A percentile compares a stretch with the other conserved stretches of the same genome.
phyloP scores from a whole-genome alignment of 2,888 invertebrate genomes.

The Eupithecia inturbata region DNA sequence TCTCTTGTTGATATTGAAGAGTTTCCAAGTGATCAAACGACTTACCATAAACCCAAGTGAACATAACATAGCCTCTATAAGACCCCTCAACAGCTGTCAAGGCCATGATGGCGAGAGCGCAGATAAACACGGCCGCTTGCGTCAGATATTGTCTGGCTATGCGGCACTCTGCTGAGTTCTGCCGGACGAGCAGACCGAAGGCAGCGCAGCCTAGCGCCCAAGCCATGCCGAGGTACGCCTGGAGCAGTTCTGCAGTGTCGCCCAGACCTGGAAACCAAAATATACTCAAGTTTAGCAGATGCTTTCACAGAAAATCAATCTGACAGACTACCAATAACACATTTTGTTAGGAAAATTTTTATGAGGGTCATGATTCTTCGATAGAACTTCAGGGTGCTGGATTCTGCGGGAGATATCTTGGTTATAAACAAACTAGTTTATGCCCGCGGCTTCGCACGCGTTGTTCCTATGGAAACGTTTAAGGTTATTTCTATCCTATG shows the following conservation, averaged over 20 bases:
- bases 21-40: neutral
- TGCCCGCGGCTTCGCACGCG: too few relatives aligned
- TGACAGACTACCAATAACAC: neutral
- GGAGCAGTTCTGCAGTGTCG: constrained; percentile 86
- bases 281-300: neutral
- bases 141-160: constrained; percentile 94
- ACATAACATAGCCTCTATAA: constrained; percentile 90
- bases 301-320: neutral
- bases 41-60: constrained; percentile 91
- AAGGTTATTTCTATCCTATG: too few relatives aligned
- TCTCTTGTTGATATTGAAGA: neutral
- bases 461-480: too few relatives aligned
- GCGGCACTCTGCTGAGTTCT: constrained; percentile 92
- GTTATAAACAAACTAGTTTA: neutral
- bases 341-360: neutral
- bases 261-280: constrained; percentile 70
- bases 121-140: constrained; percentile 91
- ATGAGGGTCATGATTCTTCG: neutral
- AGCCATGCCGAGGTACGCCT: constrained; percentile 91
- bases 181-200: constrained; percentile 92
- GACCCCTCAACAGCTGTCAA: constrained; percentile 91
- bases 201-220: constrained; percentile 93
- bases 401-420: neutral
- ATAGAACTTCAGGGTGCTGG: neutral
- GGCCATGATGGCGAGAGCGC: constrained; percentile 90